Conservation (phyloP, 2,888 invertebrate genomes). For the Biston stratarius region DNA sequence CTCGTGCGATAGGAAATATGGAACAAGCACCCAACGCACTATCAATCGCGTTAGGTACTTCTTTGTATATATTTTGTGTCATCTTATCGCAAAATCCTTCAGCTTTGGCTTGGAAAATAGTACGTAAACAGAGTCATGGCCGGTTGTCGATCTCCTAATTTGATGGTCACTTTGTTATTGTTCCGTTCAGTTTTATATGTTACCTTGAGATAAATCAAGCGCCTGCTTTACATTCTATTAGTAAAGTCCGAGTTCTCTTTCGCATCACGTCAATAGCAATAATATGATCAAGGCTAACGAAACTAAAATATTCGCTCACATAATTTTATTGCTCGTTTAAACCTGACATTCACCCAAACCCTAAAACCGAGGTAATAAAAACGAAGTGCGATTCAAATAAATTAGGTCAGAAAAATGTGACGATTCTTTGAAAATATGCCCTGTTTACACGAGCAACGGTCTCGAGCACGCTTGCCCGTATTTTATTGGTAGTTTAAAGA, state of each 20-base stretch:
- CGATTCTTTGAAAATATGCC: conserved; percentile 55
- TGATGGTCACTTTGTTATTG: conserved; percentile 77
- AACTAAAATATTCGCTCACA: conserved; percentile 19
- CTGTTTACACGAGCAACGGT: conserved; percentile 69
- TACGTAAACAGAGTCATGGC: conserved; percentile 80
- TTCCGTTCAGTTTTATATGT: conserved; percentile 56
- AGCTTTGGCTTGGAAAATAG: conserved; percentile 63
- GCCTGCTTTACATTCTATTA: conserved; percentile 46
- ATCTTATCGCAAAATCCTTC: conserved; percentile 79
- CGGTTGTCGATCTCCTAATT: conserved; percentile 84
- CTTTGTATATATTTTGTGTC: conserved; percentile 64
- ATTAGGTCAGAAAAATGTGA: conserved; percentile 40
- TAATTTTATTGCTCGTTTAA: conserved; percentile 34
- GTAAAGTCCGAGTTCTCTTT: conserved; percentile 25
- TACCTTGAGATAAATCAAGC: conserved; percentile 65
- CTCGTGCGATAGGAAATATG: conserved; percentile 52
- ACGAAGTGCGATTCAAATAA: conserved; percentile 36
- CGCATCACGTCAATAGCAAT: conserved; percentile 17
- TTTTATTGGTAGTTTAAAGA: conserved; percentile 79
- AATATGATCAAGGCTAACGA: conserved; percentile 23
- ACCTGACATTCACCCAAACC: conserved; percentile 38
- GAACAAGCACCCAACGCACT: conserved; percentile 46
- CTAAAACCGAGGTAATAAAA: conserved; percentile 33
- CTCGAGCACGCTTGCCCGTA: conserved; percentile 79
- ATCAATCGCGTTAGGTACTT: conserved; percentile 41